phyloP scores from a whole-genome alignment of 2,888 invertebrate species.

The Drosophila infuscata region DNA sequence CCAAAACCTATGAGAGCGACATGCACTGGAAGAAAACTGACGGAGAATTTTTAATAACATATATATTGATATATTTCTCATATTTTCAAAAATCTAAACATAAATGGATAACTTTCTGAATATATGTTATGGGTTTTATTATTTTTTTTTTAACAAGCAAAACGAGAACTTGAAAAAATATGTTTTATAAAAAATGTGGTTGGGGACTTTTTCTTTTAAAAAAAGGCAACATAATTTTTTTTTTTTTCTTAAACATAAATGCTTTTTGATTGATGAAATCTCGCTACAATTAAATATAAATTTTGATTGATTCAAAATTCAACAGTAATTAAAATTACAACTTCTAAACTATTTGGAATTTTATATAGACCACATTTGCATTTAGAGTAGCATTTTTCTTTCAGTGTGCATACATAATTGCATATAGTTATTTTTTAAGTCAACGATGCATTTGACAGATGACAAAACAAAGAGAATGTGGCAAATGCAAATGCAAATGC shows the following conservation, averaged over 20 bases:
- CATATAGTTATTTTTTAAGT: slow-evolving; percentile 2
- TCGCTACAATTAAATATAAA: background rate
- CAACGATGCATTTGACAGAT: slow-evolving; percentile 70
- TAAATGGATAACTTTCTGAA: background rate
- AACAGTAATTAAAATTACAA: too few species aligned
- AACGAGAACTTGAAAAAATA: background rate
- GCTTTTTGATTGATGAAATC: background rate
- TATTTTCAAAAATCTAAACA: background rate
- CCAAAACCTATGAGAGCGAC: slow-evolving; percentile 16
- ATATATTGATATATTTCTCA: background rate
- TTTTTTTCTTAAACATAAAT: background rate
- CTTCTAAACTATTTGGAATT: background rate
- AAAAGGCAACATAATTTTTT: too few species aligned
- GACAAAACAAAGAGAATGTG: slow-evolving; percentile 60
- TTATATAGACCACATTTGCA: background rate
- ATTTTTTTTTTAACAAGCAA: background rate
- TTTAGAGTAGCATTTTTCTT: background rate
- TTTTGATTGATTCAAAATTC: background rate
- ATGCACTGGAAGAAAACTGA: background rate
- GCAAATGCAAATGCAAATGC: slow-evolving; percentile 67
- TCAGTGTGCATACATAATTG: background rate
- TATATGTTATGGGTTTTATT: background rate
- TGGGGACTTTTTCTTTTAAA: background rate
- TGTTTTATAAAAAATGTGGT: background rate
- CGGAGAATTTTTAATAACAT: background rate